A percentile compares a stretch with the other conserved stretches of the same genome.
phyloP scores from a whole-genome alignment of 2,888 invertebrate genomes.

The Ctenicera cuprea region DNA sequence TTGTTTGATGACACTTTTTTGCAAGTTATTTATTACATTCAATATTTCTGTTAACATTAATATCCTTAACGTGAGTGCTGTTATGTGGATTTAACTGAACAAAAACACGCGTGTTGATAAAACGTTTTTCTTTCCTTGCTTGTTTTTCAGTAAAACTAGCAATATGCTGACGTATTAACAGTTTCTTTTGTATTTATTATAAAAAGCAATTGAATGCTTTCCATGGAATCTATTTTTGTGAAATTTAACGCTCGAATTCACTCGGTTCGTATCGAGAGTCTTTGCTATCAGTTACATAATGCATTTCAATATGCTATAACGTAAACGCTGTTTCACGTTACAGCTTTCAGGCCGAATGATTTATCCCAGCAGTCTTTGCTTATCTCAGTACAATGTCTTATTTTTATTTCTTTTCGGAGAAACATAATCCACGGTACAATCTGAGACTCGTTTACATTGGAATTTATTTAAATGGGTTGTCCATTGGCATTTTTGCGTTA shows the following conservation, averaged over 20 bases:
- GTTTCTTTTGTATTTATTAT: background rate
- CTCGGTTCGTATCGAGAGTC: constrained; percentile 29
- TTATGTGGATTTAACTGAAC: no score
- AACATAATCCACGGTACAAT: constrained; percentile 55
- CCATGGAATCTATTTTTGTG: constrained; percentile 32
- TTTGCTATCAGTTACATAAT: constrained; percentile 46
- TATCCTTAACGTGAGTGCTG: no score
- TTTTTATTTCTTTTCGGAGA: constrained; percentile 54
- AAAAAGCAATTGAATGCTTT: constrained; percentile 20
- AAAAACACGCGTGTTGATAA: no score
- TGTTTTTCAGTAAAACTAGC: no score
- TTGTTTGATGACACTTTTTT: no score
- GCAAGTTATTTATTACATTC: no score
- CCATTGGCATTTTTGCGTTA: constrained; percentile 45
- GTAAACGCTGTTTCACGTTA: constrained; percentile 54
- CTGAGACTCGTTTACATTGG: constrained; percentile 55
- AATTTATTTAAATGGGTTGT: constrained; percentile 53
- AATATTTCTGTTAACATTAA: no score
- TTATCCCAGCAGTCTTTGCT: constrained; percentile 54
- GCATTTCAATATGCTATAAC: constrained; percentile 46
- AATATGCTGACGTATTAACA: background rate
- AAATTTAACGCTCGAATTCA: constrained; percentile 37
- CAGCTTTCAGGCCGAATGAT: constrained; percentile 55
- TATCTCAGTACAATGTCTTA: constrained; percentile 56
- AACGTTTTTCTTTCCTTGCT: no score